Evolutionary conservation across 2,113 vertebrate genomes (phyloP), one percentile per base, ranked within the genome.

Genomic region (Pontoporia blainvillei): DNA sequence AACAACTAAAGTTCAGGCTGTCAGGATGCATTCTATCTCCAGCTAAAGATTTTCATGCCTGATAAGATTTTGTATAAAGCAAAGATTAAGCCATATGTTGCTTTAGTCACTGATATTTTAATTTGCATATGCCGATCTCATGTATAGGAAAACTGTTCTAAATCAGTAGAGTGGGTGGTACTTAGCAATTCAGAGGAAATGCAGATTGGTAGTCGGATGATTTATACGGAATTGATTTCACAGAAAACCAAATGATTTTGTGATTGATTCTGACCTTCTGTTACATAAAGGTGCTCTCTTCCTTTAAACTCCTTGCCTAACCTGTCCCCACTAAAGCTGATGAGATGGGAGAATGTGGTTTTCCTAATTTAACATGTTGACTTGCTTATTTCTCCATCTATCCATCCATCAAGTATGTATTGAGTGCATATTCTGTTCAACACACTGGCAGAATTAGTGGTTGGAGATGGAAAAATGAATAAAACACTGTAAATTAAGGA

Each of bases 61-160:
- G 75, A 95, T 96, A 96, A 96, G 92, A 87, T 96, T 96, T 92
- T 85, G 93, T 76, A 97, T 95, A 96, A 97, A 97, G 75, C 72
- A 92, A 85, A 98, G 96, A 98, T 97, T 95, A 97, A 97, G 94
- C 96, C 98, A 97, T 98, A 98, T 98, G 98, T 97, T 92, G 39
- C 72, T 64, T 97, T 95, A 97, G 94, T 97, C 96, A 92, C 23
- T 96, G 96, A 90, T 97, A 96, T 90, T 98, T 93, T 90, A 86
- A 97, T 98, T 98, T 98, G 94, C 90, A 96, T 97, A 96, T 95
- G 71, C 84, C 14, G 1, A 82, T 95, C 87, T 96, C 84, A 82
- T 71, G 69, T 97, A 97, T 93, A 96, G 90, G 71, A 95, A 92
- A 95, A 67, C 91, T 84, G 61, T 79, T 97, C 86, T 92, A 93